Evolutionary conservation across 2,113 vertebrate species (phyloP).

Genomic region (Rhombomys opimus): DNA sequence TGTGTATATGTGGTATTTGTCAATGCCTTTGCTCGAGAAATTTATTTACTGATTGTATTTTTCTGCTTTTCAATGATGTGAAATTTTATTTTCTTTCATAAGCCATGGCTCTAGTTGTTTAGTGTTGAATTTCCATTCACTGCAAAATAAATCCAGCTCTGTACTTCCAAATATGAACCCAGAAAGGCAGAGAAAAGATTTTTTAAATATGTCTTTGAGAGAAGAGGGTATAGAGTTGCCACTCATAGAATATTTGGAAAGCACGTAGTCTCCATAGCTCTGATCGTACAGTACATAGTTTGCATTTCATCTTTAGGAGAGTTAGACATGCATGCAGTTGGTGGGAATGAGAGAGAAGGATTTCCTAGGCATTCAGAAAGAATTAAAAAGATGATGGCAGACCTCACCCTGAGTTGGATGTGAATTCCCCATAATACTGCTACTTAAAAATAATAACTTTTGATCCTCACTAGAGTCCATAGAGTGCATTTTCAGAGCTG

Average conservation of each 20-base stretch:
- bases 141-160: conserved; percentile 30
- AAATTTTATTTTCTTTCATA: conserved; percentile 34
- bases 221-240: neutral
- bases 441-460: neutral
- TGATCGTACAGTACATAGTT: neutral
- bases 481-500: neutral
- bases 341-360: neutral
- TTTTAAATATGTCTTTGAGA: neutral
- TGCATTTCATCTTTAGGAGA: neutral
- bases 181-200: neutral
- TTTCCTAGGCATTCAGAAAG: neutral
- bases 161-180: neutral
- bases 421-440: neutral
- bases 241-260: neutral
- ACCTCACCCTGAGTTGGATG: neutral
- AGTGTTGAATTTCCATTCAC: conserved; percentile 42
- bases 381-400: neutral
- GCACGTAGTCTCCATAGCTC: neutral
- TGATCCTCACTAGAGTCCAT: neutral
- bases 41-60: neutral
- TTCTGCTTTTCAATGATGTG: neutral
- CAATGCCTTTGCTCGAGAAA: neutral
- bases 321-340: neutral
- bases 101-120: neutral
- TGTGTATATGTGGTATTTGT: neutral